Percentiles rank a stretch among this genome's conserved stretches.
phyloP scores from a whole-genome alignment of 1,140 invertebrate species.

The Eciton burchellii region DNA sequence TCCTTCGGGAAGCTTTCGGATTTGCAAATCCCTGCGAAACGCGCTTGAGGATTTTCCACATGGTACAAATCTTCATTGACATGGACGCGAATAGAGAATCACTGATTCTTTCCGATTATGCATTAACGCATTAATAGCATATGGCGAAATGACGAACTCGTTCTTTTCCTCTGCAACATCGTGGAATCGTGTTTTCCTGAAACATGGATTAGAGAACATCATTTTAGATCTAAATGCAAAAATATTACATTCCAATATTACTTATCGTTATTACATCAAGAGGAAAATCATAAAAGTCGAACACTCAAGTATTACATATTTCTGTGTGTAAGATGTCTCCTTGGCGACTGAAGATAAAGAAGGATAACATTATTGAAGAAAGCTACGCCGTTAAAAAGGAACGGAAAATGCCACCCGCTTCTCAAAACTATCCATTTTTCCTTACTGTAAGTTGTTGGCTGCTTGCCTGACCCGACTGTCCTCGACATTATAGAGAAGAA shows the following conservation, averaged over 20 bases:
- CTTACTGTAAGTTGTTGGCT: constrained; percentile 41
- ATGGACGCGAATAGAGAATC: background rate
- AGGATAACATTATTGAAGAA: constrained; percentile 22
- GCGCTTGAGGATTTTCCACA: constrained; percentile 34
- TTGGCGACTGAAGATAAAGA: constrained; percentile 15
- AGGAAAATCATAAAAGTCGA: background rate
- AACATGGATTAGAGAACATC: background rate
- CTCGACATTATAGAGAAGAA: constrained; percentile 40
- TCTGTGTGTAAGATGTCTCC: background rate
- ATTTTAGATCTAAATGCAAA: background rate
- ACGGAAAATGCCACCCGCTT: constrained; percentile 18
- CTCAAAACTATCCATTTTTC: constrained; percentile 51
- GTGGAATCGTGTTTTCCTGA: background rate
- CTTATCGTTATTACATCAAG: background rate
- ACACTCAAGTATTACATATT: background rate
- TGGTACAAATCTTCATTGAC: constrained; percentile 47
- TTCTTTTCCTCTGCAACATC: background rate
- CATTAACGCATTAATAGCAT: background rate
- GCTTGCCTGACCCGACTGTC: constrained; percentile 40
- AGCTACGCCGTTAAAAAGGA: background rate
- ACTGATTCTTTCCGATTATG: background rate
- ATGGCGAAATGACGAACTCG: background rate
- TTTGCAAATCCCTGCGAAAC: constrained; percentile 47
- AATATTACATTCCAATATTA: too few relatives aligned
- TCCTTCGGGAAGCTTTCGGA: constrained; percentile 5